Conservation (phyloP, 2,113 vertebrate genomes). For the Syrmaticus mikado region DNA sequence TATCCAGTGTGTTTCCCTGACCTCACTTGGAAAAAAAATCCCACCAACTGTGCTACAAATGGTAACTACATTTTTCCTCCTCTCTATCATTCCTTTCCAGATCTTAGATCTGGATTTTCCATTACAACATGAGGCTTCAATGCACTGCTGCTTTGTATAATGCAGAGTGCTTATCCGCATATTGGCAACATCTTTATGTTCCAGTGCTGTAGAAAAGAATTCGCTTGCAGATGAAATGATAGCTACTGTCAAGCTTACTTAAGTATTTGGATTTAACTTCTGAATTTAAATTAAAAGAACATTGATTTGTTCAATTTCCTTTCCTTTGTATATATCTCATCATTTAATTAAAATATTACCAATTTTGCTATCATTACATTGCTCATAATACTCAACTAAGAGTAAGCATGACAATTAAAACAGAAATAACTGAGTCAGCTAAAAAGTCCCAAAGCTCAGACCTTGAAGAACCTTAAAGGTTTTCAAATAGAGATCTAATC, state of each 20-base stretch:
- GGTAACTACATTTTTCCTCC: not conserved
- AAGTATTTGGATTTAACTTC: not conserved
- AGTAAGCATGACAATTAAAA: not conserved
- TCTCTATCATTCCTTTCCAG: not conserved
- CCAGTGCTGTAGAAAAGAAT: not conserved
- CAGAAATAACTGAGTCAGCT: not conserved
- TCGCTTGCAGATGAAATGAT: not conserved
- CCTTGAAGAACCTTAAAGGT: not conserved
- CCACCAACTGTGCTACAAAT: not conserved
- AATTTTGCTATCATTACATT: not conserved
- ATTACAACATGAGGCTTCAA: conserved; percentile 3
- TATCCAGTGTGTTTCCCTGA: not conserved
- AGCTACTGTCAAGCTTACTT: not conserved
- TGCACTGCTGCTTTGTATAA: not conserved
- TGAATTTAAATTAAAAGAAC: conserved; percentile 5
- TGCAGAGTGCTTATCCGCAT: not conserved
- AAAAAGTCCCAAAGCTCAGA: not conserved
- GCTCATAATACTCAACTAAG: not conserved
- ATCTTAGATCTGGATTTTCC: conserved; percentile 7
- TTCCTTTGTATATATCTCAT: not conserved
- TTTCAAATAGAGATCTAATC: not conserved
- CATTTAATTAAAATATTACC: conserved; percentile 7
- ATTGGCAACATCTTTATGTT: not conserved
- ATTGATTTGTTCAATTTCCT: not conserved
- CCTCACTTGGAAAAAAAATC: not conserved